These are phyloP conservation scores for Acleris cristana DNA, from an alignment of 2,888 invertebrate genomes.

Conservation along the genomic window DNA sequence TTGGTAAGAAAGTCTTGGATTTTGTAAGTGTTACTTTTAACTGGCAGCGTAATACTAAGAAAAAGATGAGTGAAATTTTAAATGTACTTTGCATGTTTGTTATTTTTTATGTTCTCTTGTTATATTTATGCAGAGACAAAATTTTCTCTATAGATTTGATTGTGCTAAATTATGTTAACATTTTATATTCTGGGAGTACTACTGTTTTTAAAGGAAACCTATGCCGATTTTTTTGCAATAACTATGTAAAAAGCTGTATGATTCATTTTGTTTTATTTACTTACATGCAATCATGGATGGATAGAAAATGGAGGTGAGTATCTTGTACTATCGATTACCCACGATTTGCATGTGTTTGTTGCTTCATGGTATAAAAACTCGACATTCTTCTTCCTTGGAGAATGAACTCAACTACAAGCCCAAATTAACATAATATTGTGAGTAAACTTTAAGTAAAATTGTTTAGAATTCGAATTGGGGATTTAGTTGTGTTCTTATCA, in stretches of 20 bases:
- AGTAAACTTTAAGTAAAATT: too few relatives aligned
- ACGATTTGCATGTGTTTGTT: slow-evolving; percentile 44
- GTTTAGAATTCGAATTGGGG: too few relatives aligned
- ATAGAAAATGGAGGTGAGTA: slow-evolving; percentile 81
- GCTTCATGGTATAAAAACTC: slow-evolving; percentile 8
- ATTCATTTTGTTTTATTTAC: slow-evolving; percentile 68
- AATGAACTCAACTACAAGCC: not conserved
- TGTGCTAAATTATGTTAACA: not conserved
- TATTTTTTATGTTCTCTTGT: not conserved
- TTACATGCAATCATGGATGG: slow-evolving; percentile 75
- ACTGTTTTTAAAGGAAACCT: slow-evolving; percentile 2
- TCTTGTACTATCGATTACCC: slow-evolving; percentile 39
- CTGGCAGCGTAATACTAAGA: not conserved
- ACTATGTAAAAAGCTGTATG: slow-evolving; percentile 49
- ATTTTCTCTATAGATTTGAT: too few relatives aligned
- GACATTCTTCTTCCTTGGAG: not conserved
- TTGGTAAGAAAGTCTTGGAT: slow-evolving; percentile 78
- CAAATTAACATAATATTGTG: too few relatives aligned
- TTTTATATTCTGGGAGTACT: not conserved
- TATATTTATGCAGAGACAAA: not conserved
- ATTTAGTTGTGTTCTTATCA: not conserved
- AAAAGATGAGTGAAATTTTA: not conserved
- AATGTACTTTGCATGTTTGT: not conserved
- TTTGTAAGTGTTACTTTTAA: slow-evolving; percentile 11
- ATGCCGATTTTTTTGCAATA: slow-evolving; percentile 11